Percentiles rank a stretch among this genome's conserved stretches.
phyloP scores from a whole-genome alignment of 2,797 vertebrate genomes.

The Hydrolagus colliei region DNA sequence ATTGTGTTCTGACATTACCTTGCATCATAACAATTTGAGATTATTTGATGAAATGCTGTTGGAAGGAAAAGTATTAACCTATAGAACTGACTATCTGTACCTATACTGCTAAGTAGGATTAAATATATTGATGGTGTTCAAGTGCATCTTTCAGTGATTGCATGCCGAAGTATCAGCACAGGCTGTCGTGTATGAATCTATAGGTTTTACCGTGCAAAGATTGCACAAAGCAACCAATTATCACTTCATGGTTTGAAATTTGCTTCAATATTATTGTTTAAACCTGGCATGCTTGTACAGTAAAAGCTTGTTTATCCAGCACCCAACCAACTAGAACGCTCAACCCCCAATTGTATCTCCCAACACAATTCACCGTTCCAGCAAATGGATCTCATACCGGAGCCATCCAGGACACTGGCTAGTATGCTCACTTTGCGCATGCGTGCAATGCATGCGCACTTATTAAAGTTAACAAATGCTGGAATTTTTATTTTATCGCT shows the following conservation, averaged over 20 bases:
- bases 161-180: background rate
- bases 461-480: no score
- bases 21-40: background rate
- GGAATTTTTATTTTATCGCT: no score
- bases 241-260: background rate
- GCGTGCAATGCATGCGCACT: no score
- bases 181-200: background rate
- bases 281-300: background rate
- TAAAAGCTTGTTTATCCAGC: no score
- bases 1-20: background rate
- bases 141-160: background rate
- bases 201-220: background rate
- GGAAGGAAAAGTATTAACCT: background rate
- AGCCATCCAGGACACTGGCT: no score
- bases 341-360: no score
- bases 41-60: background rate
- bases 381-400: no score
- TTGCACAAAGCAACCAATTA: background rate
- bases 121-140: background rate
- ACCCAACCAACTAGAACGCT: no score
- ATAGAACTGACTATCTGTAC: background rate
- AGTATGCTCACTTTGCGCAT: no score
- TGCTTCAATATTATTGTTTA: background rate
- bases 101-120: background rate
- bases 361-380: no score